Evolutionary conservation across 2,797 vertebrate species (phyloP), one percentile per base, ranked within the genome.

Genomic region (Gymnoscopelus microlampas): DNA sequence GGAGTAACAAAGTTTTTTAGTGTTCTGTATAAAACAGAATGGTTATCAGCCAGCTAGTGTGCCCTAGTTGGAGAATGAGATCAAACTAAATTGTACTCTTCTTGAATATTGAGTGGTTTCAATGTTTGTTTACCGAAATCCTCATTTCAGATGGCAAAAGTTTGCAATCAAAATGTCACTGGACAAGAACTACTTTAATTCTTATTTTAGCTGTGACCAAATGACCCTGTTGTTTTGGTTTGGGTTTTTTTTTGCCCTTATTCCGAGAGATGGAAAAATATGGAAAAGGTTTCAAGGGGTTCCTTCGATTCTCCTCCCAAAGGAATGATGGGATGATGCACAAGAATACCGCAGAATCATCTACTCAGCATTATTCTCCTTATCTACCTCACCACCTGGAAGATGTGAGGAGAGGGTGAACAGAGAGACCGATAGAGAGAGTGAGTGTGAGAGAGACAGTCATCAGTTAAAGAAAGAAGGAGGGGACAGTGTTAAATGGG

Each of bases 371-470:
- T 78, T 71, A 53, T 81, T 54, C 39, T 44, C 78, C 78, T 82
- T 90, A 90, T 89, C 88, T 13, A 23, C 47, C 63, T 51, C 14
- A 19, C 79, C 89, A 91, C 90, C 88, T 85, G 86, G 79, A 85
- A 77, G 82, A 74, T 79, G 79, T 84, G 79, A 76, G 76, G n/a
- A 13, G 35, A 32, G 48, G 19, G 53, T 32, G 9, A 58, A 19
- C 11, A 39, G 51, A 24, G 44, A 68, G 63, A 39, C 59, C 62
- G 60, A 51, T 49, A 53, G 60, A 57, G 63, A 35, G 70, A 58
- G 62, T 63, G 60, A 71, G 49, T n/a, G 53, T 56, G 60, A n/a
- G 3, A 62, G 56, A 26, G 71, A 51, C 54, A 70, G 84, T 76
- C 61, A 47, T 82, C 78, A 77, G 85, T 82, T 85, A 76, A 79